phyloP scores from a whole-genome alignment of 2,797 vertebrate species.

The Periophthalmus magnuspinnatus region DNA sequence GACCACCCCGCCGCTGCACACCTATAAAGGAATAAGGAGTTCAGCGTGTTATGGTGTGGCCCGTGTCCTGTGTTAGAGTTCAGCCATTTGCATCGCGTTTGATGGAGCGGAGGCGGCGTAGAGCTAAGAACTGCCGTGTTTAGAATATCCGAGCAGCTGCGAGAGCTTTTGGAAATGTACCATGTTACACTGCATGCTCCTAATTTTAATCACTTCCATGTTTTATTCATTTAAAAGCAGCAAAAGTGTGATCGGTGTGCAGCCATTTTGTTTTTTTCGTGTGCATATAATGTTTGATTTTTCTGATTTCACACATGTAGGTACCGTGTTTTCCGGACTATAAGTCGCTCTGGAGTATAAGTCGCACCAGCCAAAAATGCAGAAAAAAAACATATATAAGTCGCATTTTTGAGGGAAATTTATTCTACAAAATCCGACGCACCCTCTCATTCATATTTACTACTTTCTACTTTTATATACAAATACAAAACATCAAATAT shows the following conservation, averaged over 20 bases:
- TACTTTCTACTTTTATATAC: too few species aligned
- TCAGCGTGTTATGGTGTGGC: constrained; percentile 26
- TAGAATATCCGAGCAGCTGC: neutral
- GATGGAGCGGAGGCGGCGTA: constrained; percentile 6
- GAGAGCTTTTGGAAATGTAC: constrained; percentile 20
- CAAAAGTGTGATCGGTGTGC: neutral
- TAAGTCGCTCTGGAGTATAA: too few species aligned
- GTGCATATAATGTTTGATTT: neutral
- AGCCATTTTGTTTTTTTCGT: neutral
- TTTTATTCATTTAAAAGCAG: neutral
- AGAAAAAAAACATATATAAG: too few species aligned
- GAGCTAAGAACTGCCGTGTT: neutral
- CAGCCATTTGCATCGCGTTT: constrained; percentile 17
- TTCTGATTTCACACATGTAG: too few species aligned
- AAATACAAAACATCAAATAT: too few species aligned
- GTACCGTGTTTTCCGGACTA: too few species aligned
- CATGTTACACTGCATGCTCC: constrained; percentile 42
- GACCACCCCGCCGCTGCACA: constrained; percentile 40
- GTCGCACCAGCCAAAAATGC: too few species aligned
- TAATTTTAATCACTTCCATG: constrained; percentile 14
- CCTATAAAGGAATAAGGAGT: constrained; percentile 42
- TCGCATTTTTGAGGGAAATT: too few species aligned
- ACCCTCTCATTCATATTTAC: too few species aligned
- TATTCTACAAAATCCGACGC: too few species aligned
- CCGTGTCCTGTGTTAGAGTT: constrained; percentile 2